Evolutionary conservation across 1,140 invertebrate species (phyloP).

Genomic region (Uloborus diversus): DNA sequence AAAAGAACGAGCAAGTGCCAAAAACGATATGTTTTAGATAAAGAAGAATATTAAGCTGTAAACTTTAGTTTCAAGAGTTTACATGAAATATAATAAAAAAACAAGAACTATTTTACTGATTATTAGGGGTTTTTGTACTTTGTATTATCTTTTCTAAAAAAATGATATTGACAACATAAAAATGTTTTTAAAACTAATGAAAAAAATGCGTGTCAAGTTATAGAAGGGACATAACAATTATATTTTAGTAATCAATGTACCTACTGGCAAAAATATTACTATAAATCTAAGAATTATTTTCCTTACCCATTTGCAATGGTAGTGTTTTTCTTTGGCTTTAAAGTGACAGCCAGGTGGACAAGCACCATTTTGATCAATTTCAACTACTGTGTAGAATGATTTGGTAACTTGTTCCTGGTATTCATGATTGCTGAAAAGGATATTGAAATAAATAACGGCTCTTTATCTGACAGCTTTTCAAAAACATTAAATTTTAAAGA

Average conservation of each 20-base stretch:
- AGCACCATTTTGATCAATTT: conserved; percentile 70
- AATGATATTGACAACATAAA: not conserved
- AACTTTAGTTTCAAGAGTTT: too few relatives aligned
- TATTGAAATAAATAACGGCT: conserved; percentile 30
- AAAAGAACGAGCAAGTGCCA: not conserved
- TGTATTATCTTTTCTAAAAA: conserved; percentile 7
- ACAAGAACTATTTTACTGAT: too few relatives aligned
- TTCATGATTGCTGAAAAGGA: conserved; percentile 76
- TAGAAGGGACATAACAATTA: not conserved
- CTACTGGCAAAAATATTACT: not conserved
- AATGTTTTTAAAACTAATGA: not conserved
- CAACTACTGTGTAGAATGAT: conserved; percentile 76
- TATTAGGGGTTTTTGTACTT: too few relatives aligned
- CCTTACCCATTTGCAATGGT: conserved; percentile 76
- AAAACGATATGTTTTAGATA: not conserved
- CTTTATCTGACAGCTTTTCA: not conserved
- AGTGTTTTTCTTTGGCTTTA: conserved; percentile 82
- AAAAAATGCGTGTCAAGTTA: too few relatives aligned
- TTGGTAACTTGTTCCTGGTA: conserved; percentile 86
- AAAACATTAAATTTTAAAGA: not conserved
- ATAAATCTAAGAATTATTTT: conserved; percentile 6
- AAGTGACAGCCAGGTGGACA: conserved; percentile 76
- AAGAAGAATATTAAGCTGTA: not conserved
- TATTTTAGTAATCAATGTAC: too few relatives aligned
- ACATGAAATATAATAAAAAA: too few relatives aligned